Base-by-base conservation (phyloP, 2,113 vertebrate species). In the Geothlypis trichas region DNA sequence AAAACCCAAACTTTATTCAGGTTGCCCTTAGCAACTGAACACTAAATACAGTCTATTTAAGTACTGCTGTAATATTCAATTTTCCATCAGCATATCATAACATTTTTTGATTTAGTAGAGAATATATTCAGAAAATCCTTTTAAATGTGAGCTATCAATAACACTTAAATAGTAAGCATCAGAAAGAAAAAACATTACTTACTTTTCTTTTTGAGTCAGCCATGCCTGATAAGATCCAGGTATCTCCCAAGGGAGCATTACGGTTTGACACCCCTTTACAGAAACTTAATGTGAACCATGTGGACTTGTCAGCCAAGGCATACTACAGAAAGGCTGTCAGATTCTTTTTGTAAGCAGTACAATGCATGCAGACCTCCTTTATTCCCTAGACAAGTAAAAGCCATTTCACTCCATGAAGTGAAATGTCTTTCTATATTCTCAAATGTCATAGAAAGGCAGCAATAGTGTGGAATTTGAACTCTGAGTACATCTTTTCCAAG, bases 71-170 rank as follows among this genome's bases (percentile, higher is more conserved):
- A 93, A 91, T 81, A 83, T 58, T 83, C 39, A 47, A 39, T 75
- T 87, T 66, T 46, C 63, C 69, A 83, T 94, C 75, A 91, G 88
- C 51, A 92, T 61, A 92, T 96, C 44, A 54, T 88, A 95, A 86
- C 59, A 33, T 73, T 87, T 90, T 87, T 72, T 82, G 33, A 93
- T 67, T 97, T 88, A 94, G 88, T 54, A 90, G 54, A 90, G 61
- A 82, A 96, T 72, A 91, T 61, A 95, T 89, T 84, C 88, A 97
- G 96, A 97, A 97, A 97, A 96, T 96, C 95, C 93, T 96, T 97
- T 87, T 88, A 96, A 94, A 89, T 93, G 84, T 88, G 92, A 87
- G 69, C 42, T 61, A 46, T 84, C 63, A 61, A 93, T 96, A 98
- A 96, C 19, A 19, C 83, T 95, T 78, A 80, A 73, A 95, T 55